These are phyloP conservation scores for Numenius phaeopus DNA, from an alignment of 2,797 vertebrate species.

Conservation along the genomic window DNA sequence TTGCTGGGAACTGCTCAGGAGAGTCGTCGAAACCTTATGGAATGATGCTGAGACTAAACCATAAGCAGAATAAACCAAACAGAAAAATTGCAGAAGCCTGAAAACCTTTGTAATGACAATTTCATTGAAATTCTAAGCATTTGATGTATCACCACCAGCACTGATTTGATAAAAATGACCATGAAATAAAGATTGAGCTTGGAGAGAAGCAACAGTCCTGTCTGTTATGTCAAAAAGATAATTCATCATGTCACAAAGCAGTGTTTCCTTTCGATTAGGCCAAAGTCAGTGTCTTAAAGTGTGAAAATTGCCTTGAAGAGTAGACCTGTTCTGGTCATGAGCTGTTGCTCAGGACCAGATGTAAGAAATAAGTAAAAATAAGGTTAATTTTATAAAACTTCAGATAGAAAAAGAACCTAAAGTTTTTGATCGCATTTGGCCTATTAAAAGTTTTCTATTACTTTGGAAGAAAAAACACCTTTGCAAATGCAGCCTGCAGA, in stretches of 20 bases:
- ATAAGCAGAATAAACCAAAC: neutral
- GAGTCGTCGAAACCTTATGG: neutral
- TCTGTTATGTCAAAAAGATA: neutral
- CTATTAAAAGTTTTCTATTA: neutral
- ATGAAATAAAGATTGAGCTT: slow-evolving; percentile 16
- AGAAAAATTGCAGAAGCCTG: neutral
- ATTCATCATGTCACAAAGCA: neutral
- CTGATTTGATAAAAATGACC: neutral
- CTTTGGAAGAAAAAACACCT: neutral
- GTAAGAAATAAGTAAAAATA: neutral
- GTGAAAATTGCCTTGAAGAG: neutral
- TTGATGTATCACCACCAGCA: neutral
- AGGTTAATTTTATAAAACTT: neutral
- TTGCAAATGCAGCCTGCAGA: neutral
- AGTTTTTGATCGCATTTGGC: neutral
- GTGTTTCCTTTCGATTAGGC: neutral
- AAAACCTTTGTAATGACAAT: neutral
- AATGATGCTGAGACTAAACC: neutral
- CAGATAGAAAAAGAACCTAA: neutral
- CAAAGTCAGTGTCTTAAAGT: neutral
- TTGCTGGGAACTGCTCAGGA: neutral
- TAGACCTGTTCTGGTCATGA: neutral
- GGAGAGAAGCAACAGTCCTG: neutral
- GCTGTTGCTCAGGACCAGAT: neutral
- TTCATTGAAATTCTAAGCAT: slow-evolving; percentile 2